Evolutionary conservation across 1,140 invertebrate species (phyloP).

Genomic region (Zaprionus ornatus): DNA sequence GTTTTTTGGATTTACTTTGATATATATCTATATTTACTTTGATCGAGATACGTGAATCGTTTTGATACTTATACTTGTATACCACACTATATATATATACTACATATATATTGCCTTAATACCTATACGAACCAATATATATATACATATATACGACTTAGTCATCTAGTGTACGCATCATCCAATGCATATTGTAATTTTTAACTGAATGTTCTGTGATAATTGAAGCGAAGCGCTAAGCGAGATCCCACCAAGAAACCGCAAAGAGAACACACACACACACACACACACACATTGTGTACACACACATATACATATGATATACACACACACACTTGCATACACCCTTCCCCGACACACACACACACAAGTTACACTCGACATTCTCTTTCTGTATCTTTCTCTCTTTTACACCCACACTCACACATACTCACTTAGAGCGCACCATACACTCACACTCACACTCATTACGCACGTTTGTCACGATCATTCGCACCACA

Average conservation of each 20-base stretch:
- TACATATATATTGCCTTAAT: constrained; percentile 31
- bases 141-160: constrained; percentile 54
- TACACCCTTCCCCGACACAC: constrained; percentile 10
- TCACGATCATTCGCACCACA: constrained; percentile 49
- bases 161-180: constrained; percentile 76
- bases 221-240: constrained; percentile 56
- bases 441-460: constrained; percentile 25
- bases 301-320: constrained; percentile 13
- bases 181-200: constrained; percentile 81
- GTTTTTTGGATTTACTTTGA: constrained; percentile 62
- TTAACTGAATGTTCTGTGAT: constrained; percentile 78
- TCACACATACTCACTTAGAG: constrained; percentile 13
- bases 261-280: constrained; percentile 1
- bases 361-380: not conserved
- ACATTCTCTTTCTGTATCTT: not conserved
- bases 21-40: constrained; percentile 5
- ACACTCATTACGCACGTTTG: constrained; percentile 33
- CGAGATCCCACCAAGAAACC: constrained; percentile 46
- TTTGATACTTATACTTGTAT: constrained; percentile 65
- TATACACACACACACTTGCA: constrained; percentile 10
- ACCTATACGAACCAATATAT: constrained; percentile 50
- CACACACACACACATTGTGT: not conserved
- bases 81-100: constrained; percentile 43
- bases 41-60: constrained; percentile 48
- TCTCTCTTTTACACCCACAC: constrained; percentile 8